Evolutionary conservation across 2,888 invertebrate species (phyloP), one percentile per base, ranked within the genome.

Genomic region (Cheiracanthium punctorium): DNA sequence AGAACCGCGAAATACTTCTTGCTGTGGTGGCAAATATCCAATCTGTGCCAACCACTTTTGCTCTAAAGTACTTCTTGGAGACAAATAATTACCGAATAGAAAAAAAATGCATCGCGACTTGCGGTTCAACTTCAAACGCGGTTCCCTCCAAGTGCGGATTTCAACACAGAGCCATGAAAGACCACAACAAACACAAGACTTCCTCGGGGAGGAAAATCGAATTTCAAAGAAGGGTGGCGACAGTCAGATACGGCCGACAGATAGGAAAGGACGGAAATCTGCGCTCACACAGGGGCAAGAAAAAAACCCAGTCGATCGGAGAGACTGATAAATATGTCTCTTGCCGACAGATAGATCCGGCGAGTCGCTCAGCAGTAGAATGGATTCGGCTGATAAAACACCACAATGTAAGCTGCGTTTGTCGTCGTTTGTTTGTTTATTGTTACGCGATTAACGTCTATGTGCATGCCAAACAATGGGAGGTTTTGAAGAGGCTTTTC

Each of bases 151-250:
- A 58, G 58, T 58, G 58, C 58, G 17, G 5, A 58, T 58, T 58
- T 58, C 58, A 58, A n/a, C 48, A 17, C 2, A 17, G 14, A 7
- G 48, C 37, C 37, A 37, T 12, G 37, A 5, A 10, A 48, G 14
- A 10, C 10, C 43, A 48, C 17, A 48, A 48, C 58, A 58, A 37
- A 58, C 48, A 58, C 20, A 58, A 8, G 17, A 48, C 12, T 17
- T 2, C 43, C 14, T 10, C 58, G 4, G 17, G 1, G 24, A 17
- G 48, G 24, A 58, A 37, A 58, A 58, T 58, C 58, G 24, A 58
- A 58, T 24, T 58, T 58, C 58, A 58, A 58, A 58, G 58, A 58
- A 24, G 24, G 58, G 58, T 24, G 58, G 58, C 58, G 58, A 58
- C 58, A 58, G n/a, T 4, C 0, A n/a, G 58, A 58, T 58, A 24